Evolutionary conservation across 1,140 invertebrate species (phyloP).

Genomic region (Uloborus diversus): DNA sequence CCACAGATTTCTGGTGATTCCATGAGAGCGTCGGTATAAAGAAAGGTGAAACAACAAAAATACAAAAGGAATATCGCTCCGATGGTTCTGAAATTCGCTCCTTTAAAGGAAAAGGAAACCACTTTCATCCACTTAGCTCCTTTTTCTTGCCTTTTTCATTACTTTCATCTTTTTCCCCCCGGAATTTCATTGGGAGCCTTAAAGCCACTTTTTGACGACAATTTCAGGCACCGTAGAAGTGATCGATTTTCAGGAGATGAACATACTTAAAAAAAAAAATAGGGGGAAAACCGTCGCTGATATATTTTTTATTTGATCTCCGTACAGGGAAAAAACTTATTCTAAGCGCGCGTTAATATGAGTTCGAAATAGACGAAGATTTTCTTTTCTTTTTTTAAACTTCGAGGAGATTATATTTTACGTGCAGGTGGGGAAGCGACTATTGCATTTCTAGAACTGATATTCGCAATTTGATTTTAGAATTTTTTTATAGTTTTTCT

Average conservation of each 20-base stretch:
- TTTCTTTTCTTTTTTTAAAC: constrained; percentile 5
- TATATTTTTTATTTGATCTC: constrained; percentile 41
- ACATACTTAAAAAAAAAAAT: constrained; percentile 35
- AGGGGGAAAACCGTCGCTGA: neutral
- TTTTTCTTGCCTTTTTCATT: constrained; percentile 46
- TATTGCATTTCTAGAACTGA: constrained; percentile 35
- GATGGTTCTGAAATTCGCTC: constrained; percentile 50
- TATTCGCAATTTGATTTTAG: constrained; percentile 42
- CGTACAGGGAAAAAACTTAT: constrained; percentile 21
- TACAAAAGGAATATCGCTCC: constrained; percentile 42
- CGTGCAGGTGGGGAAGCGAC: constrained; percentile 20
- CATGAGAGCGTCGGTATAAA: constrained; percentile 15
- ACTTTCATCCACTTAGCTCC: constrained; percentile 55
- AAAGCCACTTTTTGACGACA: constrained; percentile 54
- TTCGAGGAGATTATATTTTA: constrained; percentile 45
- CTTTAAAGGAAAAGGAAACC: constrained; percentile 55
- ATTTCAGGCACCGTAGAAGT: constrained; percentile 42
- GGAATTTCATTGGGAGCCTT: constrained; percentile 52
- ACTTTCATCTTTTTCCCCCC: constrained; percentile 33
- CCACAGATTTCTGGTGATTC: constrained; percentile 41
- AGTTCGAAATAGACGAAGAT: constrained; percentile 30
- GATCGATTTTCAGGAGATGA: constrained; percentile 51
- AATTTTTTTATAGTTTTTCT: too few species aligned
- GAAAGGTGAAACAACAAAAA: constrained; percentile 32
- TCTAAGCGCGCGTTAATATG: constrained; percentile 50